phyloP scores from a whole-genome alignment of 2,113 vertebrate genomes.

The Centropus unirufus region DNA sequence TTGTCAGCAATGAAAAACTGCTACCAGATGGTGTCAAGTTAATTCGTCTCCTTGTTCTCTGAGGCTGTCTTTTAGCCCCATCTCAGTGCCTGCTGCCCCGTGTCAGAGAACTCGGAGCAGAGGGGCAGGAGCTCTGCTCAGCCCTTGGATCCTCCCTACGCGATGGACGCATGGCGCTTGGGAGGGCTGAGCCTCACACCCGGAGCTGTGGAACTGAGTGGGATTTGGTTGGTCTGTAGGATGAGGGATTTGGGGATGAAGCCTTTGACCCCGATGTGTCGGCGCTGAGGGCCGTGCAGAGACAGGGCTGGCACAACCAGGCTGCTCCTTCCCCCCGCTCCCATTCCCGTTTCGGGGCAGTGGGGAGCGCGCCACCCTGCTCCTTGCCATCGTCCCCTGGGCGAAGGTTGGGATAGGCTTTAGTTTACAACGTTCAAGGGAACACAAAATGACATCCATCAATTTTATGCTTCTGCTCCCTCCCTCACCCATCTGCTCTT shows the following conservation, averaged over 20 bases:
- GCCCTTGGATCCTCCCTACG: not conserved
- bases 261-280: not conserved
- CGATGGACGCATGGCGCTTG: not conserved
- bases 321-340: not conserved
- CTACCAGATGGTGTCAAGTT: conserved; percentile 79
- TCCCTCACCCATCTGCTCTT: not conserved
- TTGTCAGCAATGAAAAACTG: conserved; percentile 81
- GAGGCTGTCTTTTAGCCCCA: conserved; percentile 45
- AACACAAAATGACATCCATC: not conserved
- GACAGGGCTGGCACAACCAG: not conserved
- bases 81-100: not conserved
- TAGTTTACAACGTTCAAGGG: not conserved
- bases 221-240: not conserved
- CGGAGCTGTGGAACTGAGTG: not conserved
- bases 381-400: accelerated
- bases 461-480: conserved; percentile 30
- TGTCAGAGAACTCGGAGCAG: not conserved
- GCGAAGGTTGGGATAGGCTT: not conserved
- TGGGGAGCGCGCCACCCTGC: not conserved
- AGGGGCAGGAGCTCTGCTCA: not conserved
- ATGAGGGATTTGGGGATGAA: not conserved
- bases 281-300: not conserved
- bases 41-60: conserved; percentile 52
- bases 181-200: no score
- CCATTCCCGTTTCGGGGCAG: not conserved